Evolutionary conservation across 2,113 vertebrate species (phyloP), one percentile per base, ranked within the genome.

Genomic region (Symphodus melops): DNA sequence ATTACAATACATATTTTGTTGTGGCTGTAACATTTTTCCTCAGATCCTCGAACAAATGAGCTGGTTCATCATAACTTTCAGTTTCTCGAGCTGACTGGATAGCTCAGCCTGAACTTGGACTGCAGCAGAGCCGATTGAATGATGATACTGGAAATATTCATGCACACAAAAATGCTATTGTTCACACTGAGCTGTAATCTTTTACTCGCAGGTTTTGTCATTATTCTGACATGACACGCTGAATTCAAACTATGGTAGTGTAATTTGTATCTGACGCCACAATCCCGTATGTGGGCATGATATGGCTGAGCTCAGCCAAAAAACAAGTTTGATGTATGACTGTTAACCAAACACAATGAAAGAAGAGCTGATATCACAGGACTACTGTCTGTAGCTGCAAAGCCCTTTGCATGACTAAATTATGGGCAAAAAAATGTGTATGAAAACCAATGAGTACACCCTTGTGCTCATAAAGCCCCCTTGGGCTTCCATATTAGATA

Each of bases 221-320:
- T 81, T 72, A 36, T 57, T 76, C 55, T 63, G 77, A 60, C 21
- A 20, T 12, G 78, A 83, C 39, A 61, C n/a, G 33, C 17, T 66
- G 68, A 55, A 77, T 85, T 82, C 68, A 69, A 55, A 33, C 39
- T 49, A 41, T 52, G 56, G 61, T 16, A n/a, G 44, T 10, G 23
- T 12, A 25, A 57, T 82, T 58, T 73, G 28, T 66, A 68, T 66
- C 70, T 46, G 59, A 81, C 16, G 17, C 0, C 3, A 55, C 63
- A 20, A 66, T 58, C 68, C 57, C 54, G 25, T 11, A 10, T 14
- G 68, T 39, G 56, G 37, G 23, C 44, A 55, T 1, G 52, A 71
- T 52, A 65, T 0, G 2, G n/a, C 20, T 48, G 44, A 77, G 75
- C 67, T 85, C 62, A 86, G 83, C 75, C 77, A 4, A 76, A 79